These are phyloP conservation scores for Gymnopithys bicolor DNA, from an alignment of 2,797 vertebrate genomes.

Conservation along the genomic window DNA sequence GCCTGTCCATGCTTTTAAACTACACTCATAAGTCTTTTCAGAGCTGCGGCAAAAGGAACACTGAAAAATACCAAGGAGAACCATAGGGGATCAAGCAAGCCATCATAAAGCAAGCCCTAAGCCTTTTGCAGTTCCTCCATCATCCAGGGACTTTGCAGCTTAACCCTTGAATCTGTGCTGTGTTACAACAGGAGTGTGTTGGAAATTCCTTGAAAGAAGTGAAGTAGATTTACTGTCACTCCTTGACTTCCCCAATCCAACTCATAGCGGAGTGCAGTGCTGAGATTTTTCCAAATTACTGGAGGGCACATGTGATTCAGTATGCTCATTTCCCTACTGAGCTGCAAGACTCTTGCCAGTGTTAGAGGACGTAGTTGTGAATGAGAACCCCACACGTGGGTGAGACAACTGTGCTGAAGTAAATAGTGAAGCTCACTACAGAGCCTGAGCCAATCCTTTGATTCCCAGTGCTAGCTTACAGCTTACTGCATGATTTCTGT, in stretches of 20 bases:
- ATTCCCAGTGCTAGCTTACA: background rate
- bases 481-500: background rate
- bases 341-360: background rate
- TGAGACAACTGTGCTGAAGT: slow-evolving; percentile 40
- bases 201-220: background rate
- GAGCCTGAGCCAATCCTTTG: background rate
- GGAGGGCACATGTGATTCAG: background rate
- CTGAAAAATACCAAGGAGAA: background rate
- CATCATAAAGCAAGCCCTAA: background rate
- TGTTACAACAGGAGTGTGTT: background rate
- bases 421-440: background rate
- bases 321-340: background rate
- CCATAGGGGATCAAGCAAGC: background rate
- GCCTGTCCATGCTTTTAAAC: background rate
- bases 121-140: background rate
- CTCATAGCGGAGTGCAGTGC: background rate
- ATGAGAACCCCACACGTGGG: background rate
- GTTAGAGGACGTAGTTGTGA: slow-evolving; percentile 5
- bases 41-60: background rate
- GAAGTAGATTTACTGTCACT: background rate
- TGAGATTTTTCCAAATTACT: slow-evolving; percentile 8
- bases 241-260: background rate
- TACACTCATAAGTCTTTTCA: background rate
- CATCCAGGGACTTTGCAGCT: background rate
- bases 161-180: background rate